A percentile compares a stretch with the other conserved stretches of the same genome.
Evolutionary conservation across 2,888 invertebrate species (phyloP).

Genomic region (Crepidodera aurea): DNA sequence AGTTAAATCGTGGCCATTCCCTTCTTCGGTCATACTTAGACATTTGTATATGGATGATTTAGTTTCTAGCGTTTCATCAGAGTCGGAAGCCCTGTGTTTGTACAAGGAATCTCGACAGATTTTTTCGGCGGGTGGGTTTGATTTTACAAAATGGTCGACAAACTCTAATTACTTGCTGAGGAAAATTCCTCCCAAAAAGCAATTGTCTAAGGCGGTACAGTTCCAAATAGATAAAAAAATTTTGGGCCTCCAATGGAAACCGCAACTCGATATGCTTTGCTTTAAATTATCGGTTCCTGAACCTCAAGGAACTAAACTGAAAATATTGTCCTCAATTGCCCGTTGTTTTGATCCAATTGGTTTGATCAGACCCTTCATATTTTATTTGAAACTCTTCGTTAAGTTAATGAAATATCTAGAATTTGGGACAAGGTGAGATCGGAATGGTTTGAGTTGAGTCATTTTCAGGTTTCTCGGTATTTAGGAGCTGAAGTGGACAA

Average conservation of each 20-base stretch:
- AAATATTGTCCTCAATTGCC: conserved; percentile 17
- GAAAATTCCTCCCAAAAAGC: background rate
- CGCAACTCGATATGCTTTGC: conserved; percentile 13
- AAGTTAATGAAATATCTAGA: conserved; percentile 12
- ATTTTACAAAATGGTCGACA: conserved; percentile 19
- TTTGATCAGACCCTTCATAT: conserved; percentile 14
- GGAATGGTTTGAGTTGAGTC: no score
- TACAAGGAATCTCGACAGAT: conserved; percentile 8
- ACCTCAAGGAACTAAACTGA: conserved; percentile 2
- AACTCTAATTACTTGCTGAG: background rate
- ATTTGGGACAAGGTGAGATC: conserved; percentile 12
- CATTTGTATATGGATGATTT: conserved; percentile 13
- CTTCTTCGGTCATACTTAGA: background rate
- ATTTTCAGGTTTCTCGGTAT: background rate
- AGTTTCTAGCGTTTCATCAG: background rate
- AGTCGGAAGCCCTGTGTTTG: conserved; percentile 2
- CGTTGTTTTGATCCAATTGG: conserved; percentile 20
- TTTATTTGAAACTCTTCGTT: conserved; percentile 11
- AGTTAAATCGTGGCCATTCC: conserved; percentile 3
- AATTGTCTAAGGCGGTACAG: background rate
- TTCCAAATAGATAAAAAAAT: conserved; percentile 17
- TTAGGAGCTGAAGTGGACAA: background rate
- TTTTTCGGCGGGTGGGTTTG: conserved; percentile 19
- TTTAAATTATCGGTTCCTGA: background rate
- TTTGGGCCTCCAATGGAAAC: conserved; percentile 23